Conservation (phyloP, 2,113 vertebrate species). For the Epinephelus cyanopodus region DNA sequence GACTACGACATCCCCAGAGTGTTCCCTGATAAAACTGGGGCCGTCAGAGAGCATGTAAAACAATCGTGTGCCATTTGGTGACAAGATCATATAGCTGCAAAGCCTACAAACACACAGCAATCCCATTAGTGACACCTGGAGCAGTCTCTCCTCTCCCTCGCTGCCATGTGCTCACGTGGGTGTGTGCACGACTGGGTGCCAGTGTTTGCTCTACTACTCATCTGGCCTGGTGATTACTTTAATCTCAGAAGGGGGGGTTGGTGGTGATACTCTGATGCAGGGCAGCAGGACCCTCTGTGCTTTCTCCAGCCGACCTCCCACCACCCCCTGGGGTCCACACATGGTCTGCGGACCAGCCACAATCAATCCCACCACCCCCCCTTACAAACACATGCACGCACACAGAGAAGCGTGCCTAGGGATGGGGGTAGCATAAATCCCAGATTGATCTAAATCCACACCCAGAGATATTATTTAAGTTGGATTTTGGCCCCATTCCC, state of each 20-base stretch:
- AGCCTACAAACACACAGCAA: constrained; percentile 72
- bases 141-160: constrained; percentile 24
- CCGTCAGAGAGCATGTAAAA: constrained; percentile 61
- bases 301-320: constrained; percentile 63
- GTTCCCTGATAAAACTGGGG: constrained; percentile 28
- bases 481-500: constrained; percentile 79
- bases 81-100: constrained; percentile 61
- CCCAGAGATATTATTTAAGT: constrained; percentile 79
- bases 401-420: constrained; percentile 63
- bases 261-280: constrained; percentile 68
- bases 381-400: constrained; percentile 48
- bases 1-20: constrained; percentile 18
- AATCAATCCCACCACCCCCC: constrained; percentile 68
- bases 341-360: constrained; percentile 73
- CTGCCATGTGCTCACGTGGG: constrained; percentile 64
- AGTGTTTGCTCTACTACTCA: constrained; percentile 75
- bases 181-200: constrained; percentile 67
- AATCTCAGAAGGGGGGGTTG: constrained; percentile 76
- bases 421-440: constrained; percentile 81
- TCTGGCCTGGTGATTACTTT: constrained; percentile 82
- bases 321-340: constrained; percentile 81
- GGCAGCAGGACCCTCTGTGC: constrained; percentile 68
- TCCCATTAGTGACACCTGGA: constrained; percentile 80
- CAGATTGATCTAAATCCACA: constrained; percentile 85
- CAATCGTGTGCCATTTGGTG: constrained; percentile 67